Evolutionary conservation across 2,113 vertebrate genomes (phyloP), one percentile per base, ranked within the genome.

Genomic region (Grammomys dolichurus): DNA sequence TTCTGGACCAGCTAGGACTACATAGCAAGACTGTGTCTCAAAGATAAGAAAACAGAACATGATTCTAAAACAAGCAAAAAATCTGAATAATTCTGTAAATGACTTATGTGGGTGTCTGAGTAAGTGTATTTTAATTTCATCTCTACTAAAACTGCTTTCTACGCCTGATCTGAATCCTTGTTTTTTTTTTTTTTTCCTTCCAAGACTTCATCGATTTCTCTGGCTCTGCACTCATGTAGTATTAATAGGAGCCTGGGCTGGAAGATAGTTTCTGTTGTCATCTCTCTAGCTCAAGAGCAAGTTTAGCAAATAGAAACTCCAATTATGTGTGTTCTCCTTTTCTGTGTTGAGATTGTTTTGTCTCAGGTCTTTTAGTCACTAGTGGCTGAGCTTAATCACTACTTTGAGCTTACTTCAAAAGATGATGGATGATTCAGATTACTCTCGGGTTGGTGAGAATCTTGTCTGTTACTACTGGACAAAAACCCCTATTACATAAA

Each of bases 251-350:
- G 19, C n/a, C 26, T 89, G 8, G 91, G n/a, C 65, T 92, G 22
- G 73, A 97, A 89, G 60, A 87, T 91, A 22, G 96, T 96, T 96
- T 96, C 54, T 89, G 16, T 97, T 93, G 87, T 95, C n/a, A 43
- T 75, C 95, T 95, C 73, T 91, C 78, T 56, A n/a, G 19, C 81
- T 95, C 95, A 40, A 91, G 69, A 97, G 80, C 26, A 97, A 93
- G 80, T 87, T 94, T 96, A 94, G n/a, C 76, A 93, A 97, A 56
- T 84, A 88, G 54, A 60, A 91, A 94, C 10, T 72, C 65, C 89
- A 78, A 22, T 88, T 95, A 93, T 89, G 56, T 96, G 73, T 89
- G 58, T 3, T 70, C 31, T 84, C 88, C 69, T n/a, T 96, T 93
- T 94, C 46, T 94, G 40, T 78, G 82, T 96, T 92, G 36, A 33